Percentiles rank a stretch among this genome's conserved stretches.
phyloP scores from a whole-genome alignment of 2,888 invertebrate genomes.

The Apoderus coryli region DNA sequence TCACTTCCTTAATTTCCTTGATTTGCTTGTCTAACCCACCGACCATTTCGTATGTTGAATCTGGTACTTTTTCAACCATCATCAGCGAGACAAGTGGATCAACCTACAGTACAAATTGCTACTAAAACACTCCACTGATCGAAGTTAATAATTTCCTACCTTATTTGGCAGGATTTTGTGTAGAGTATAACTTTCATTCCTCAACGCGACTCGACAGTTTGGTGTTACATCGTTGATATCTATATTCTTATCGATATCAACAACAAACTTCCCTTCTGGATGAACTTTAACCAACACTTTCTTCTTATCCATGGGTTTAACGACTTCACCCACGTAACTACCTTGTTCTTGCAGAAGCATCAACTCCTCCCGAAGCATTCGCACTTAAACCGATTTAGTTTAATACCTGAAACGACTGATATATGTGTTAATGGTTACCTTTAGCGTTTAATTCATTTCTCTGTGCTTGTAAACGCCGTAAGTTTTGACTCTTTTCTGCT shows the following conservation, averaged over 20 bases:
- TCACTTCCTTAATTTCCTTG: constrained; percentile 99
- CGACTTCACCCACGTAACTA: constrained; percentile 98
- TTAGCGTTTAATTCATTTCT: constrained; percentile 98
- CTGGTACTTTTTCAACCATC: constrained; percentile 99
- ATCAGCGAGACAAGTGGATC: constrained; percentile 97
- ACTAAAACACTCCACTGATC: constrained; percentile 1
- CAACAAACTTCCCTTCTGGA: constrained; percentile 99
- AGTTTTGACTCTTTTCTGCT: constrained; percentile 95
- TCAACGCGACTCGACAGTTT: constrained; percentile 91
- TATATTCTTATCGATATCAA: constrained; percentile 97
- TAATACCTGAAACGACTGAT: constrained; percentile 4
- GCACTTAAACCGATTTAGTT: constrained; percentile 44
- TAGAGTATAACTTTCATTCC: constrained; percentile 96
- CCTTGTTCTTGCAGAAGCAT: constrained; percentile 96
- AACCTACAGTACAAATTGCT: constrained; percentile 38
- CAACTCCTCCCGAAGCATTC: constrained; percentile 93
- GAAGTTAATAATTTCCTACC: constrained; percentile 29
- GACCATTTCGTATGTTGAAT: constrained; percentile 99
- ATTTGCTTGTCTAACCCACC: constrained; percentile 99
- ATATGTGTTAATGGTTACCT: constrained; percentile 43
- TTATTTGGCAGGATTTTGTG: constrained; percentile 99
- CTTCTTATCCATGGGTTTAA: constrained; percentile 99
- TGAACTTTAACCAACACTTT: constrained; percentile 98
- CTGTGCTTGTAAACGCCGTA: constrained; percentile 93
- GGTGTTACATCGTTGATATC: constrained; percentile 97